phyloP scores from a whole-genome alignment of 2,888 invertebrate species.

The Rhodophaea formosa region DNA sequence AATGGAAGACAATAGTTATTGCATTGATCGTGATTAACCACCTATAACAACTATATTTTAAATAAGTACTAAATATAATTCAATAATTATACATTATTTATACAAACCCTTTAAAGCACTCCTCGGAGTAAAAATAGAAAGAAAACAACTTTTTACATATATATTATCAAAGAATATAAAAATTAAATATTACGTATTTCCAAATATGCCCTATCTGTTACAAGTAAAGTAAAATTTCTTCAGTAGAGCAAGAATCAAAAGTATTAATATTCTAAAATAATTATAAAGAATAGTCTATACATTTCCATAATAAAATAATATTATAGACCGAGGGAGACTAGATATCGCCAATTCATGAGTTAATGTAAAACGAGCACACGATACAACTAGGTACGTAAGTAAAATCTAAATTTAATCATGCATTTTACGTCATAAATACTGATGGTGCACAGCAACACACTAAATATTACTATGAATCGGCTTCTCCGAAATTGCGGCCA shows the following conservation, averaged over 20 bases:
- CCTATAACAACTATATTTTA: neutral
- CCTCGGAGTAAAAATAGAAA: constrained; percentile 38
- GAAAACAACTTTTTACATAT: constrained; percentile 6
- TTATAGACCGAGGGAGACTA: constrained; percentile 7
- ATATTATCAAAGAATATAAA: neutral
- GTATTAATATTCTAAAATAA: neutral
- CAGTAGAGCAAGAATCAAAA: neutral
- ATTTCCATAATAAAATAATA: neutral
- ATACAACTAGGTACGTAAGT: neutral
- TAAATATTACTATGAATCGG: neutral
- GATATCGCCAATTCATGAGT: constrained; percentile 15
- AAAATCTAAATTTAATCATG: neutral
- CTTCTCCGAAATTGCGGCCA: constrained; percentile 3
- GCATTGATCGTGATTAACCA: constrained; percentile 31
- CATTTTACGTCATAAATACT: constrained; percentile 12
- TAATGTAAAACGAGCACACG: constrained; percentile 8
- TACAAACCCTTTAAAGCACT: constrained; percentile 41
- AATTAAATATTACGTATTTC: neutral
- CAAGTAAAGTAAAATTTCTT: neutral
- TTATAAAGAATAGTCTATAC: neutral
- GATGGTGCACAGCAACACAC: neutral
- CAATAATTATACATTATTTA: constrained; percentile 19
- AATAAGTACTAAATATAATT: neutral
- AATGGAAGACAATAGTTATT: constrained; percentile 60
- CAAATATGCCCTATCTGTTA: neutral